Conservation (phyloP, 1,140 invertebrate genomes). For the Trichonephila inaurata region DNA sequence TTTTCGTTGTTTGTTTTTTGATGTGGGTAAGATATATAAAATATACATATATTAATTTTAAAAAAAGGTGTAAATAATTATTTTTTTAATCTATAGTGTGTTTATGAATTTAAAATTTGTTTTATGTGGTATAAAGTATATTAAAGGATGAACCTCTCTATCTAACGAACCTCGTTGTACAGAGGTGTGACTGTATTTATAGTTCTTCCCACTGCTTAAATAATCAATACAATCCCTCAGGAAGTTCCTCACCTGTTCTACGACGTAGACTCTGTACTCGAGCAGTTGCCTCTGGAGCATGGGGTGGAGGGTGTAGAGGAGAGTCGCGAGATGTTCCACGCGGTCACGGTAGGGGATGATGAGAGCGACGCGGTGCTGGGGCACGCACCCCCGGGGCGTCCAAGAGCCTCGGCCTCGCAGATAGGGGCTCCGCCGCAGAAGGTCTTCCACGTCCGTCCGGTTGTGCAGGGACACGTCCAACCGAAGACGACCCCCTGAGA, state of each 20-base stretch:
- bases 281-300: constrained; percentile 82
- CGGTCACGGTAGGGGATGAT: constrained; percentile 83
- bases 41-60: too few relatives aligned
- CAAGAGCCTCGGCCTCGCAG: constrained; percentile 49
- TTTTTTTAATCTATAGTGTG: too few relatives aligned
- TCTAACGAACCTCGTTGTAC: too few relatives aligned
- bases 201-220: too few relatives aligned
- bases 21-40: too few relatives aligned
- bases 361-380: constrained; percentile 80
- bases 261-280: constrained; percentile 82
- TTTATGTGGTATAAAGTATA: too few relatives aligned
- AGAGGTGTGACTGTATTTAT: too few relatives aligned
- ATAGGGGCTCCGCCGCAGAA: constrained; percentile 39
- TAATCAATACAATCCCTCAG: too few relatives aligned
- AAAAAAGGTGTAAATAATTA: too few relatives aligned
- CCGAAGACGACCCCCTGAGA: constrained; percentile 40
- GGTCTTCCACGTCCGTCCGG: constrained; percentile 41
- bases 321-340: constrained; percentile 80
- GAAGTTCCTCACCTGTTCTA: constrained; percentile 81
- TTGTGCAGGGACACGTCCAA: constrained; percentile 25
- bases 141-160: too few relatives aligned
- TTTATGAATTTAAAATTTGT: too few relatives aligned
- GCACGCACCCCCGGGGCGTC: constrained; percentile 71
- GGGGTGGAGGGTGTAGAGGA: constrained; percentile 81
- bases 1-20: too few relatives aligned